Percentiles rank a stretch among this genome's conserved stretches.
phyloP scores from a whole-genome alignment of 1,140 invertebrate genomes.

The Bemisia tabaci region DNA sequence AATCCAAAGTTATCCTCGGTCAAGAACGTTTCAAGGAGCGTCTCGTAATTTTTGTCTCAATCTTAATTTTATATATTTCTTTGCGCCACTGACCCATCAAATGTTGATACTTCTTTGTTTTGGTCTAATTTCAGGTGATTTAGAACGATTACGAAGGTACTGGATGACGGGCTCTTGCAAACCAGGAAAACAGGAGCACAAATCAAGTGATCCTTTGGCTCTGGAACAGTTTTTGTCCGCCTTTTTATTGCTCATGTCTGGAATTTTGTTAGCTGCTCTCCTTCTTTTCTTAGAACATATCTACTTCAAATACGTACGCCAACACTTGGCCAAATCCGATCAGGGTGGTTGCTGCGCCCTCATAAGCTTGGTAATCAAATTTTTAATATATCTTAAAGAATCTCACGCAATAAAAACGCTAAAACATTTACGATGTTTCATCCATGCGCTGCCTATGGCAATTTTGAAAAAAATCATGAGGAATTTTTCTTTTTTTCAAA shows the following conservation, averaged over 20 bases:
- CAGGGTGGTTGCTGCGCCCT: constrained; percentile 77
- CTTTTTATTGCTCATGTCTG: constrained; percentile 86
- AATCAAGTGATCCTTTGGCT: constrained; percentile 81
- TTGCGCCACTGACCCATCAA: no score
- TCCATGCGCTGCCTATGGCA: no score
- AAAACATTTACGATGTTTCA: no score
- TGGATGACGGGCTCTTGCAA: constrained; percentile 98
- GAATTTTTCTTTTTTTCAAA: no score
- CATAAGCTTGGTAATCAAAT: constrained; percentile 73
- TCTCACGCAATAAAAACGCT: no score
- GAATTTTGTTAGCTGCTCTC: constrained; percentile 72
- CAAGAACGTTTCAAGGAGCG: no score
- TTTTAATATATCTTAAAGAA: no score
- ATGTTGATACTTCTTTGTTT: neutral
- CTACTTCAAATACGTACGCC: constrained; percentile 83
- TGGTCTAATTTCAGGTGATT: constrained; percentile 46
- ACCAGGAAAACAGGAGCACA: constrained; percentile 77
- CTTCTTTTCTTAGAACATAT: constrained; percentile 81
- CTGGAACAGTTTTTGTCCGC: constrained; percentile 95
- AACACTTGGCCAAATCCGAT: constrained; percentile 76
- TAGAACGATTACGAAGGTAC: constrained; percentile 84
- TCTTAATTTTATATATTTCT: neutral
- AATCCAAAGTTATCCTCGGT: no score
- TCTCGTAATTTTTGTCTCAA: neutral
- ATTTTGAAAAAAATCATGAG: no score